These are phyloP conservation scores for Sisyra nigra DNA, from an alignment of 2,888 invertebrate genomes.

Conservation along the genomic window DNA sequence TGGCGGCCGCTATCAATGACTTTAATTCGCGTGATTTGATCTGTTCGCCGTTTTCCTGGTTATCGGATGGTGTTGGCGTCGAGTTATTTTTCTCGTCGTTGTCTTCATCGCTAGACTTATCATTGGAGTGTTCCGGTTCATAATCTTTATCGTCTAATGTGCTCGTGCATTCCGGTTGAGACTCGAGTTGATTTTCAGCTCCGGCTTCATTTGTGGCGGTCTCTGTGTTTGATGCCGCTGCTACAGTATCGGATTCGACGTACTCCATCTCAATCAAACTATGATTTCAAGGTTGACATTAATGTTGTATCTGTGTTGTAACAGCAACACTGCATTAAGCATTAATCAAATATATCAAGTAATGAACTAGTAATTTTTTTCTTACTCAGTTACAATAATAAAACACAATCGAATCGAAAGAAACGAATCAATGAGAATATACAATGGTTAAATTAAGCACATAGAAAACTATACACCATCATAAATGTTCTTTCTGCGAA, in stretches of 20 bases:
- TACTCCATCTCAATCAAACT: not conserved
- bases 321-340: too few relatives aligned
- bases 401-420: not conserved
- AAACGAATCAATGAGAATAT: not conserved
- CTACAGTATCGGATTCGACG: not conserved
- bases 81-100: too few relatives aligned
- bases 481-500: too few relatives aligned
- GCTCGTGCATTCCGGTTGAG: too few relatives aligned
- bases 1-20: conserved; percentile 45
- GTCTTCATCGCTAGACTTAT: too few relatives aligned
- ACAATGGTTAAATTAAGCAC: not conserved
- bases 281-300: conserved; percentile 1
- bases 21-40: conserved; percentile 33
- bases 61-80: not conserved
- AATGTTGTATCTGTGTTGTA: not conserved
- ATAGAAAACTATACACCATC: not conserved
- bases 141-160: not conserved
- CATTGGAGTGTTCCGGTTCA: not conserved
- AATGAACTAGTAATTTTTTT: too few relatives aligned
- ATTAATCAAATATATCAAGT: too few relatives aligned
- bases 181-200: not conserved
- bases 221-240: not conserved
- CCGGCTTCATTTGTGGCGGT: not conserved
- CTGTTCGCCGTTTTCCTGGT: conserved; percentile 4
- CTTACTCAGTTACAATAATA: not conserved